Evolutionary conservation across 2,888 invertebrate species (phyloP).

Genomic region (Conus canariensis): DNA sequence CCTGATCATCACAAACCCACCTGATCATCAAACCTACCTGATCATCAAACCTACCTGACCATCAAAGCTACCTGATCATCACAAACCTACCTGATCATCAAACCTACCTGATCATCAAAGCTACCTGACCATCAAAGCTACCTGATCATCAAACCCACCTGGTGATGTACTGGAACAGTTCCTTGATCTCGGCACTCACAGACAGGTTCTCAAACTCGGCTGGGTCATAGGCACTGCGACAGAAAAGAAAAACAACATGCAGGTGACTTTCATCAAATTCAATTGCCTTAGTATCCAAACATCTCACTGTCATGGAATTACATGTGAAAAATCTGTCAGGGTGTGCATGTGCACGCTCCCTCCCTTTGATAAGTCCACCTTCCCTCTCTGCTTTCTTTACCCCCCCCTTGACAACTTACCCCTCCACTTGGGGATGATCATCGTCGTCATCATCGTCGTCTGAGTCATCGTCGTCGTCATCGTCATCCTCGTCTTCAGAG

Average conservation of each 20-base stretch:
- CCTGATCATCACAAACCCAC: too few species aligned
- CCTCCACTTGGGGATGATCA: constrained; percentile 67
- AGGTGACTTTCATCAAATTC: too few species aligned
- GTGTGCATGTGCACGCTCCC: too few species aligned
- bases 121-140: background rate
- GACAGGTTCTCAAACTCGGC: constrained; percentile 90
- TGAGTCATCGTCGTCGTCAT: constrained; percentile 66
- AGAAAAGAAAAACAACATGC: background rate
- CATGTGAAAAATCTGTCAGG: too few species aligned
- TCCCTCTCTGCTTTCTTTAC: background rate
- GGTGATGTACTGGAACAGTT: constrained; percentile 94
- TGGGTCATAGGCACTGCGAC: constrained; percentile 86
- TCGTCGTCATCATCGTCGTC: constrained; percentile 70
- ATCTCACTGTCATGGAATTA: too few species aligned
- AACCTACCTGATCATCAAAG: too few species aligned
- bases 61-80: too few species aligned
- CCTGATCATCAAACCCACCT: constrained; percentile 81
- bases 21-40: too few species aligned
- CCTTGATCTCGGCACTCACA: constrained; percentile 91
- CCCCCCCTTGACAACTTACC: constrained; percentile 42
- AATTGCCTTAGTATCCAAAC: too few species aligned
- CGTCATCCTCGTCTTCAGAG: constrained; percentile 68
- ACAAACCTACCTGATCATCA: too few species aligned
- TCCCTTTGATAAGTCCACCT: too few species aligned
- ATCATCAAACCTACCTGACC: too few species aligned